Conservation (phyloP, 2,797 vertebrate genomes). For the Myotis myotis region DNA sequence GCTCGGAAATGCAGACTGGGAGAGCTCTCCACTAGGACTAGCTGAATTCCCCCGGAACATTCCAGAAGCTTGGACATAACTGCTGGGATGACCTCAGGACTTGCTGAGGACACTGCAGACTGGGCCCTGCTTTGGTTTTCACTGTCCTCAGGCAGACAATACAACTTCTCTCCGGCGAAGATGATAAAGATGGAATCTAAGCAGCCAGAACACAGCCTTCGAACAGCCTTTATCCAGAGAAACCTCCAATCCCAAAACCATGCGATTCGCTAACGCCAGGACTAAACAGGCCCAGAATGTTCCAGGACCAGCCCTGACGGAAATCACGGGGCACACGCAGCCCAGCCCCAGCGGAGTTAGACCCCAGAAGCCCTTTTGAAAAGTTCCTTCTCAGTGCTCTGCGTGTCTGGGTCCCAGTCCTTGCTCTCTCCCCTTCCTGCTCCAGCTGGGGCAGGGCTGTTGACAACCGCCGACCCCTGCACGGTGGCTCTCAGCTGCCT, state of each 20-base stretch:
- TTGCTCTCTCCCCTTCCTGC: background rate
- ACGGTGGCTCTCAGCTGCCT: conserved; percentile 43
- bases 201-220: background rate
- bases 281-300: background rate
- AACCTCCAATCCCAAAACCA: background rate
- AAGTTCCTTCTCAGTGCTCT: background rate
- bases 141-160: background rate
- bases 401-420: background rate
- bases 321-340: conserved; percentile 17
- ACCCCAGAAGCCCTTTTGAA: background rate
- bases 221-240: background rate
- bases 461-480: fast-evolving
- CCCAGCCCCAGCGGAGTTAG: background rate
- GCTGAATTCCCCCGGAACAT: background rate
- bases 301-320: conserved; percentile 64
- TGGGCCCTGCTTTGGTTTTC: background rate
- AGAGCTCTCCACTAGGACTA: background rate
- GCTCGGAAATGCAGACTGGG: background rate
- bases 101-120: background rate
- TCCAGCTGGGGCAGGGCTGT: background rate
- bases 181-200: background rate
- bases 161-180: background rate
- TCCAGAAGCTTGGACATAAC: background rate
- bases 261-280: background rate
- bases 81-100: background rate